Conservation (phyloP, 2,888 invertebrate genomes). For the Saturnia japonica region DNA sequence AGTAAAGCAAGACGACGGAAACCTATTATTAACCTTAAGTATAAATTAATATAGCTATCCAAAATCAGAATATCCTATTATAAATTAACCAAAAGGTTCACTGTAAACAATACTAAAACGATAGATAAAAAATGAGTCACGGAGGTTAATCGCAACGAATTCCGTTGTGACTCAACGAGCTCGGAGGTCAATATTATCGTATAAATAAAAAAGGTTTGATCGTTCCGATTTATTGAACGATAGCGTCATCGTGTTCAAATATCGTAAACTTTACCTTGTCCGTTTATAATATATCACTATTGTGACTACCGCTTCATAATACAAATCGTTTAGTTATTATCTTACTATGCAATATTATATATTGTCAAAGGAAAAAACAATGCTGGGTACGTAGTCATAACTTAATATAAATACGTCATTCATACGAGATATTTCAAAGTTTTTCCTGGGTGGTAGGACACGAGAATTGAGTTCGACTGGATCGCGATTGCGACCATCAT, state of each 20-base stretch:
- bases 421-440: background rate
- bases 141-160: background rate
- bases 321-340: background rate
- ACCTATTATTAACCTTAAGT: background rate
- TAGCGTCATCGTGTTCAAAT: conserved; percentile 20
- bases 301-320: background rate
- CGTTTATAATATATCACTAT: background rate
- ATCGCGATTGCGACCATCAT: too few relatives aligned
- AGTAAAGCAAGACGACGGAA: too few relatives aligned
- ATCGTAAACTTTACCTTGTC: background rate
- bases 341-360: background rate
- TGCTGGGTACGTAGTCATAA: background rate
- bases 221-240: conserved; percentile 34
- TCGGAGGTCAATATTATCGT: conserved; percentile 41
- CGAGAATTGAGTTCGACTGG: too few relatives aligned
- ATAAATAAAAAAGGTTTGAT: conserved; percentile 39
- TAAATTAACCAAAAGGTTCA: conserved; percentile 5
- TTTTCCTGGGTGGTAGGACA: too few relatives aligned
- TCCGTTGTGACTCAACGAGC: conserved; percentile 47
- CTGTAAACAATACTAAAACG: background rate
- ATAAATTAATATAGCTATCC: too few relatives aligned
- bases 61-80: conserved; percentile 5
- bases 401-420: background rate
- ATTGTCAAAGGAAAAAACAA: background rate
- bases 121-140: background rate